Percentiles rank a stretch among this genome's conserved stretches.
Conservation (phyloP, 2,888 invertebrate genomes). For the Hylaea fasciaria region DNA sequence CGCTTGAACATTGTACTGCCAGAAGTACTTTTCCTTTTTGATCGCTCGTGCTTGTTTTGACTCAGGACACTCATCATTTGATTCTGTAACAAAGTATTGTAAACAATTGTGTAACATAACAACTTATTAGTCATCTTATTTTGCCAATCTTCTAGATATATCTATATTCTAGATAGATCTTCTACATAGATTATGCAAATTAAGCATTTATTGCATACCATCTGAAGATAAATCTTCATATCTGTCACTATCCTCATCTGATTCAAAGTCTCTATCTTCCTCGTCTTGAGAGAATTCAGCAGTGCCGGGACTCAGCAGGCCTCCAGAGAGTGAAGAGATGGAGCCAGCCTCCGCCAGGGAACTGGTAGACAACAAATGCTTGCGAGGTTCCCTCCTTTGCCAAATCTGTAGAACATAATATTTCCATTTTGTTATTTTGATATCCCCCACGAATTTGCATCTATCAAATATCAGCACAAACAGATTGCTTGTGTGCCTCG, state of each 20-base stretch:
- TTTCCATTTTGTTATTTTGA: background rate
- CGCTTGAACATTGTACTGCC: slow-evolving; percentile 99
- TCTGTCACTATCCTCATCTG: slow-evolving; percentile 94
- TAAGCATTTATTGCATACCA: slow-evolving; percentile 68
- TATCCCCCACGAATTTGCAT: background rate
- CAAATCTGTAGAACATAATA: slow-evolving; percentile 86
- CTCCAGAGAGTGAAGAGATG: slow-evolving; percentile 92
- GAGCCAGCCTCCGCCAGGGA: slow-evolving; percentile 94
- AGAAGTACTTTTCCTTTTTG: slow-evolving; percentile 95
- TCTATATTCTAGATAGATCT: too few relatives aligned
- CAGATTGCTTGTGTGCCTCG: slow-evolving; percentile 4
- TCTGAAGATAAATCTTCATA: slow-evolving; percentile 95
- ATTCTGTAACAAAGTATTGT: slow-evolving; percentile 74
- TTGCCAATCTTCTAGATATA: background rate
- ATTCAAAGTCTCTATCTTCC: slow-evolving; percentile 88
- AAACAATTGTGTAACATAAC: slow-evolving; percentile 17
- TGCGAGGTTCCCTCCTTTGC: slow-evolving; percentile 94
- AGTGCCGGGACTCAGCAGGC: slow-evolving; percentile 92
- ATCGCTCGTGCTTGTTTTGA: slow-evolving; percentile 69
- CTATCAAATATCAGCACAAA: slow-evolving; percentile 14
- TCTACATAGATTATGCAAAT: background rate
- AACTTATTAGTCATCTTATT: background rate
- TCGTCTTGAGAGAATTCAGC: slow-evolving; percentile 92
- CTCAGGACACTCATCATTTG: slow-evolving; percentile 87
- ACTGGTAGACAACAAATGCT: slow-evolving; percentile 93